Conservation (phyloP, 2,113 vertebrate genomes). For the Pholis gunnellus region DNA sequence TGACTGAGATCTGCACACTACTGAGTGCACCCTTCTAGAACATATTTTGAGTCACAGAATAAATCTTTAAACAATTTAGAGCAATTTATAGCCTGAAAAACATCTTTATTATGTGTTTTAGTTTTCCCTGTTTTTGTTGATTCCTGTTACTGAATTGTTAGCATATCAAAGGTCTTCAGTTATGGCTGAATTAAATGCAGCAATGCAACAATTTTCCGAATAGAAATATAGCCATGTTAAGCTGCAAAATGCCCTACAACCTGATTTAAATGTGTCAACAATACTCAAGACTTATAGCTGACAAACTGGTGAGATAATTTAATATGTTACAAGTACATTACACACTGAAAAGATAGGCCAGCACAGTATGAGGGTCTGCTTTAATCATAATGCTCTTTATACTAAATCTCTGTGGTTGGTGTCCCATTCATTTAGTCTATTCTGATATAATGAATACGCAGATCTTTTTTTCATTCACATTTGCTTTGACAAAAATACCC, state of each 20-base stretch:
- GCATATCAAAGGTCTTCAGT: background rate
- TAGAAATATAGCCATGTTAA: slow-evolving; percentile 14
- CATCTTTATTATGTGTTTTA: background rate
- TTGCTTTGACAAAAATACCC: slow-evolving; percentile 19
- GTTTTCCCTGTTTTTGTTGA: background rate
- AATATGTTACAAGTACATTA: slow-evolving; percentile 35
- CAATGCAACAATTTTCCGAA: slow-evolving; percentile 3
- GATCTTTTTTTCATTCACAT: slow-evolving; percentile 27
- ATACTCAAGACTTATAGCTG: slow-evolving; percentile 30
- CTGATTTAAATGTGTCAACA: slow-evolving; percentile 21
- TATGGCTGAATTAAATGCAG: slow-evolving; percentile 6
- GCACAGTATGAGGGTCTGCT: slow-evolving; percentile 43
- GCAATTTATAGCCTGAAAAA: background rate
- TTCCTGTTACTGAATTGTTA: background rate
- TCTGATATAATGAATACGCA: slow-evolving; percentile 31
- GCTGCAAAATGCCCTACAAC: background rate
- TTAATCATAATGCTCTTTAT: slow-evolving; percentile 29
- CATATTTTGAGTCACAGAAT: background rate
- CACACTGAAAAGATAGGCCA: slow-evolving; percentile 44
- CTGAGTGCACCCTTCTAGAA: background rate
- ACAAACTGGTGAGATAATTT: slow-evolving; percentile 33
- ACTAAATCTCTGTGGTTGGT: slow-evolving; percentile 37
- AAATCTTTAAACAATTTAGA: background rate
- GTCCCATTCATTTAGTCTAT: slow-evolving; percentile 50
- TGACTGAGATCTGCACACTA: background rate